Evolutionary conservation across 2,797 vertebrate genomes (phyloP).

Genomic region (Lepidocolaptes lacrymiger): DNA sequence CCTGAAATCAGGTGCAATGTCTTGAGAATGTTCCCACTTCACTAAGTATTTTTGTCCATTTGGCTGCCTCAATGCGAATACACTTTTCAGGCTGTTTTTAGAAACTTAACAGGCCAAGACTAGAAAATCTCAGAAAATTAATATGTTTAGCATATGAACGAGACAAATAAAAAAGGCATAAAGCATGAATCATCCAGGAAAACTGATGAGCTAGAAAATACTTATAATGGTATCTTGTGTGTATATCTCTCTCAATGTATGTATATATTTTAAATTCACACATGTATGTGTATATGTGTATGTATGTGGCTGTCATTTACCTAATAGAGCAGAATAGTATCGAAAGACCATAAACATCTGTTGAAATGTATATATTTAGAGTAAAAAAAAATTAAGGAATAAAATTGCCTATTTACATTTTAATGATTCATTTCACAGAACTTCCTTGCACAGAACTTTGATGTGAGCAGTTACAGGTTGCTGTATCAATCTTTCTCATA

Average conservation of each 20-base stretch:
- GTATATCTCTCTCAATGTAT: accelerated
- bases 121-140: neutral
- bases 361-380: neutral
- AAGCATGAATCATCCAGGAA: neutral
- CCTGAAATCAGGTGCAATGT: neutral
- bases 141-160: neutral
- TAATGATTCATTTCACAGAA: neutral
- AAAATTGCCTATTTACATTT: neutral
- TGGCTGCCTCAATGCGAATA: neutral
- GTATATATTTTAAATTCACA: neutral
- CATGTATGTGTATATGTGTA: neutral
- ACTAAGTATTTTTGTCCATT: neutral
- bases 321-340: neutral
- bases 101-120: neutral
- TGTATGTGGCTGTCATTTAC: neutral
- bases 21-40: neutral
- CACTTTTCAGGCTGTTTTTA: neutral
- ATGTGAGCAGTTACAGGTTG: neutral
- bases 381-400: neutral
- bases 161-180: neutral
- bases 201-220: neutral
- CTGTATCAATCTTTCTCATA: neutral
- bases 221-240: neutral
- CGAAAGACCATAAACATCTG: neutral
- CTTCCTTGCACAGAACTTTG: neutral